phyloP scores from a whole-genome alignment of 35 echinoderm and acorn worm species.

The Apostichopus japonicus region DNA sequence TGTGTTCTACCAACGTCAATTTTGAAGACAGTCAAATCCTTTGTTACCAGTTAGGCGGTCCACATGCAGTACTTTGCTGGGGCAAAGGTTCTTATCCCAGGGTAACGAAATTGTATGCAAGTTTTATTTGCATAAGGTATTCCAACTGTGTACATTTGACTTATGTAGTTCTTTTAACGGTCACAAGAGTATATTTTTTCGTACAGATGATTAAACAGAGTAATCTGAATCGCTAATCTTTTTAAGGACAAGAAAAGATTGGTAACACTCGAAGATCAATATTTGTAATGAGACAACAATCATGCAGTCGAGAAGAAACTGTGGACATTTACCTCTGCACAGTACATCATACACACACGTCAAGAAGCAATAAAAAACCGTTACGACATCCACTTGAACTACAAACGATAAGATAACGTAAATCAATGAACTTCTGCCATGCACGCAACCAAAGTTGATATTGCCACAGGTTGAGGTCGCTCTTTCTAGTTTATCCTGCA shows the following conservation, averaged over 20 bases:
- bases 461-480: background rate
- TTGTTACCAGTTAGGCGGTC: no score
- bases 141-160: background rate
- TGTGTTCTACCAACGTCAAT: no score
- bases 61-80: background rate
- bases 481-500: background rate
- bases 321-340: background rate
- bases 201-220: background rate
- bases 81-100: slow-evolving; percentile 12
- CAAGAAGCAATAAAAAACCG: slow-evolving; percentile 1
- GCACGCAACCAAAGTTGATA: background rate
- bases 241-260: background rate
- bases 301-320: background rate
- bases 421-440: background rate
- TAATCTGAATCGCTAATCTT: slow-evolving; percentile 19
- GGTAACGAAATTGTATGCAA: background rate
- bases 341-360: slow-evolving; percentile 5
- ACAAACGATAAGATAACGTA: background rate
- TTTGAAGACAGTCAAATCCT: no score
- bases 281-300: background rate
- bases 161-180: background rate
- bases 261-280: background rate
- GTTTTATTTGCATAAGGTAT: slow-evolving; percentile 28
- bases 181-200: background rate
- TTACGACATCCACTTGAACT: slow-evolving; percentile 34